Conservation (phyloP, 2,113 vertebrate genomes). For the Catharus fuscescens region DNA sequence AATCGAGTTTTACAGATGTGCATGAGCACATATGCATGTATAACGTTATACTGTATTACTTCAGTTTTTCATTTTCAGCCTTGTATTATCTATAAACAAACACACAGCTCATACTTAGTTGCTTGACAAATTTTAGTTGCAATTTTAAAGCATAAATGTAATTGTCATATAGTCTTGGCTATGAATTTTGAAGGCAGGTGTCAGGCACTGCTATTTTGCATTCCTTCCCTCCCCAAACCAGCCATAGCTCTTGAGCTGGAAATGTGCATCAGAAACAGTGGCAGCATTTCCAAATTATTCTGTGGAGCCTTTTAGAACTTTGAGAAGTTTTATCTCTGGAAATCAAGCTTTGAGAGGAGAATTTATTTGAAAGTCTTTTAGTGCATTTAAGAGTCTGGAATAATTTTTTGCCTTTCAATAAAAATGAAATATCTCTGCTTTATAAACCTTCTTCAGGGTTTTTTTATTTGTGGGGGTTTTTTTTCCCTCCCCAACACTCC, state of each 20-base stretch:
- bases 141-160: neutral
- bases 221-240: neutral
- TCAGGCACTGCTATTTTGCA: neutral
- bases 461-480: neutral
- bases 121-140: neutral
- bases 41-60: neutral
- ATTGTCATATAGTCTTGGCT: neutral
- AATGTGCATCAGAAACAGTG: neutral
- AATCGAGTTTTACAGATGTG: neutral
- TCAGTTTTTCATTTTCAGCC: neutral
- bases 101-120: neutral
- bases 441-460: constrained; percentile 62
- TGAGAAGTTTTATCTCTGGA: neutral
- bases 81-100: neutral
- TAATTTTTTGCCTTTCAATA: constrained; percentile 48
- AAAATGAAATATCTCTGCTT: constrained; percentile 8
- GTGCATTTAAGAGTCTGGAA: constrained; percentile 52
- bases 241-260: neutral
- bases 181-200: neutral
- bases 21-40: neutral
- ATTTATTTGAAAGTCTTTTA: constrained; percentile 49
- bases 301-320: neutral
- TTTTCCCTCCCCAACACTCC: neutral
- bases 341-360: constrained; percentile 24
- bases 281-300: neutral